These are phyloP conservation scores for Drosophila pseudotakahashii DNA, from an alignment of 2,888 invertebrate species.

Conservation along the genomic window DNA sequence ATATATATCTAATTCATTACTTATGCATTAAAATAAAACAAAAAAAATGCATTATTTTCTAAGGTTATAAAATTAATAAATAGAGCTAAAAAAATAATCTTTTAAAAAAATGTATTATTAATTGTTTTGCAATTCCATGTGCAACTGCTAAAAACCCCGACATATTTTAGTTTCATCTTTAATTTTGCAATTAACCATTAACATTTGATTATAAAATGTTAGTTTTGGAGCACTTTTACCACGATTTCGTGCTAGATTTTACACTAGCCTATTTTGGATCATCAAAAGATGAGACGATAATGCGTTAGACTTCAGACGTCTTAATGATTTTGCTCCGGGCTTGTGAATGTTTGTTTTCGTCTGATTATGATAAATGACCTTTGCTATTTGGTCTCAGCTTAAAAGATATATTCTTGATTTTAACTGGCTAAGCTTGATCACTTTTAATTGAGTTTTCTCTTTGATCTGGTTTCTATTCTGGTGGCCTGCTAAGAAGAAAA, in stretches of 20 bases:
- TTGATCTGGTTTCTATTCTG: slow-evolving; percentile 1
- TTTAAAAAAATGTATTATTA: too few species aligned
- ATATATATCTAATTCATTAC: too few species aligned
- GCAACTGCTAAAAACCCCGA: slow-evolving; percentile 18
- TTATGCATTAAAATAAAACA: too few species aligned
- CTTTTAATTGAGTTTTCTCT: not conserved
- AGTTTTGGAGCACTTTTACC: slow-evolving; percentile 12
- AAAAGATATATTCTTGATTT: slow-evolving; percentile 14
- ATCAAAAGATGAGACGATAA: not conserved
- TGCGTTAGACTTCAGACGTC: slow-evolving; percentile 6
- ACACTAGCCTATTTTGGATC: slow-evolving; percentile 5
- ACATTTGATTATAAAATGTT: slow-evolving; percentile 44
- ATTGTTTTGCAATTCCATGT: slow-evolving; percentile 56
- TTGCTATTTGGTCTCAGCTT: slow-evolving; percentile 12
- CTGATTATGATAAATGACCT: slow-evolving; percentile 32
- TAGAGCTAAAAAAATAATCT: too few species aligned
- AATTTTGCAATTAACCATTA: slow-evolving; percentile 36
- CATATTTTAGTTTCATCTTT: slow-evolving; percentile 29
- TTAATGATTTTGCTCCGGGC: slow-evolving; percentile 5
- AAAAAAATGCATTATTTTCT: too few species aligned
- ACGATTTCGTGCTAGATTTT: not conserved
- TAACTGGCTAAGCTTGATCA: not conserved
- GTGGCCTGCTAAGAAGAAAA: too few species aligned
- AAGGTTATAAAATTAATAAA: too few species aligned
- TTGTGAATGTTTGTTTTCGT: slow-evolving; percentile 9